These are phyloP conservation scores for Oceanodroma leucorhoa DNA, from an alignment of 2,797 vertebrate species.

Conservation along the genomic window DNA sequence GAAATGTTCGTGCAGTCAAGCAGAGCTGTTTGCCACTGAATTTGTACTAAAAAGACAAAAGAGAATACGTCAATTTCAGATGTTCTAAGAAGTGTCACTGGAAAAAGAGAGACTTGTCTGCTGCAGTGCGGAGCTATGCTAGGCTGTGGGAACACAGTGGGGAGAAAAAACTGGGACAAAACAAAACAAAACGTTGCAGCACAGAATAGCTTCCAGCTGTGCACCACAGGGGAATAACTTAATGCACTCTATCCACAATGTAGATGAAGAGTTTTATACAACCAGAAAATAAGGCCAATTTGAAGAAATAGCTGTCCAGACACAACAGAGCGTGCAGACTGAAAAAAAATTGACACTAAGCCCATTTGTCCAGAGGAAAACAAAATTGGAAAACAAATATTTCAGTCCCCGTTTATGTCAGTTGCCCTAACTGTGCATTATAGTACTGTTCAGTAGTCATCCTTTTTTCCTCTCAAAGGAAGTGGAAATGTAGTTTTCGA, in stretches of 20 bases:
- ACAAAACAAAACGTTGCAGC: slow-evolving; percentile 71
- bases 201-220: slow-evolving; percentile 87
- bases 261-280: slow-evolving; percentile 79
- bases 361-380: slow-evolving; percentile 24
- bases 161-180: slow-evolving; percentile 76
- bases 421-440: not conserved
- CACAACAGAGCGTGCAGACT: slow-evolving; percentile 42
- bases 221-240: slow-evolving; percentile 73
- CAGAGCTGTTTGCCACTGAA: slow-evolving; percentile 68
- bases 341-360: slow-evolving; percentile 22
- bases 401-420: not conserved
- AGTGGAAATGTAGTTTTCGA: not conserved
- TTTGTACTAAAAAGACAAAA: slow-evolving; percentile 69
- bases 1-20: slow-evolving; percentile 58
- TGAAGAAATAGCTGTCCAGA: slow-evolving; percentile 69
- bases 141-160: slow-evolving; percentile 68
- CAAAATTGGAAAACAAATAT: not conserved
- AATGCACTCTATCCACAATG: slow-evolving; percentile 78
- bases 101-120: slow-evolving; percentile 59
- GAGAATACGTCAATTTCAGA: slow-evolving; percentile 68
- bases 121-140: slow-evolving; percentile 45
- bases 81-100: slow-evolving; percentile 64
- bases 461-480: not conserved
- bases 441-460: not conserved
- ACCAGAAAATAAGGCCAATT: slow-evolving; percentile 69